Conservation (phyloP, 2,797 vertebrate genomes). For the Merluccius polli region DNA sequence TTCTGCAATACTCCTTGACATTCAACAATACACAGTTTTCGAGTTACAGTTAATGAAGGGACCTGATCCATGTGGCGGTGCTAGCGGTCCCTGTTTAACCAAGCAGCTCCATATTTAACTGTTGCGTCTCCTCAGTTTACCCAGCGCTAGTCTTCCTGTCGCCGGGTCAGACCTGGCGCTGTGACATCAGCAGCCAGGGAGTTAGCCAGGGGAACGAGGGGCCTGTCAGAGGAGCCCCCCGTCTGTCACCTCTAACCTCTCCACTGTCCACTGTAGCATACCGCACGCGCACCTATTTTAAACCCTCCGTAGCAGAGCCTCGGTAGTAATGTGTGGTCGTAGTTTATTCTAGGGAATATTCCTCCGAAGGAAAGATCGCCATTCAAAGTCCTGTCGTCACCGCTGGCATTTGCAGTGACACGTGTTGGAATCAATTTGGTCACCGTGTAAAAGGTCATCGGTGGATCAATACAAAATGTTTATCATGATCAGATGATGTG, state of each 20-base stretch:
- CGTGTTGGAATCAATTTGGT: neutral
- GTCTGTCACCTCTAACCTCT: neutral
- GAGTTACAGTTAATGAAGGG: neutral
- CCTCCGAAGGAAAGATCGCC: neutral
- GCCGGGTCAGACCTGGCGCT: slow-evolving; percentile 42
- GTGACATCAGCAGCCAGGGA: slow-evolving; percentile 56
- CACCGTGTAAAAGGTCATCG: neutral
- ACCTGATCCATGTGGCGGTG: neutral
- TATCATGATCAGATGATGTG: neutral
- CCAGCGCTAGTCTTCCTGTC: slow-evolving; percentile 56
- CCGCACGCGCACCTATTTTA: neutral
- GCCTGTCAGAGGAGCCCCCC: slow-evolving; percentile 29
- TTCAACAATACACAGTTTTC: neutral
- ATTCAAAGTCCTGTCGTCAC: neutral
- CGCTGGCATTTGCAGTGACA: neutral
- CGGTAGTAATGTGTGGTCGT: neutral
- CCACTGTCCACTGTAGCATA: neutral
- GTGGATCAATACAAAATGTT: neutral
- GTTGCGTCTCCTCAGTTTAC: slow-evolving; percentile 57
- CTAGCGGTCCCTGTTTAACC: slow-evolving; percentile 27
- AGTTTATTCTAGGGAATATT: slow-evolving; percentile 23
- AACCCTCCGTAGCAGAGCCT: neutral
- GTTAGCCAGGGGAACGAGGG: slow-evolving; percentile 14
- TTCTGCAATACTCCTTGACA: neutral
- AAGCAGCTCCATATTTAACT: slow-evolving; percentile 61